These are phyloP conservation scores for Mus caroli DNA, from an alignment of 2,797 vertebrate species.

Conservation along the genomic window DNA sequence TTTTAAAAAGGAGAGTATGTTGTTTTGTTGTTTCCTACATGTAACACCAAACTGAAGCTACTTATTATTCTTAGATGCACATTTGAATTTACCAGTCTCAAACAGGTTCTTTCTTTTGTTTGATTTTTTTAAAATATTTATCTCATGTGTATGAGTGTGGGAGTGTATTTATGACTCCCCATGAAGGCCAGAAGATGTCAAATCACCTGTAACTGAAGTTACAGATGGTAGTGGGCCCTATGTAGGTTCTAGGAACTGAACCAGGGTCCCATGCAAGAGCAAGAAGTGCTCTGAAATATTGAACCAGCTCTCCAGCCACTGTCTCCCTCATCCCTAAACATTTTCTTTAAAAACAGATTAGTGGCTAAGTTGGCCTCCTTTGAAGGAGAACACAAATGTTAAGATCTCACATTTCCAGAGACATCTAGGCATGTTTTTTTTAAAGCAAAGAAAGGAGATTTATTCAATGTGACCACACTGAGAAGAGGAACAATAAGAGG, in stretches of 20 bases:
- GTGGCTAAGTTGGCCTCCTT: slow-evolving; percentile 15
- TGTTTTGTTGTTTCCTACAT: slow-evolving; percentile 35
- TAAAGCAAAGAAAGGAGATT: no score
- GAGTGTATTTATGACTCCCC: neutral
- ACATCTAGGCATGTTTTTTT: neutral
- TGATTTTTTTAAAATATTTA: neutral
- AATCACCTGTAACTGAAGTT: neutral
- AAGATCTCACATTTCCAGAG: slow-evolving; percentile 31
- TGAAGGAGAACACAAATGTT: neutral
- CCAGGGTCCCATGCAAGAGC: neutral
- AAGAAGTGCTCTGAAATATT: neutral
- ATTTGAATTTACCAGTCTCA: neutral
- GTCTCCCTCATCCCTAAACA: neutral
- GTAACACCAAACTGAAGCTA: slow-evolving; percentile 32
- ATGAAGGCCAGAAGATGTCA: neutral
- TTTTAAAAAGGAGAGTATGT: neutral
- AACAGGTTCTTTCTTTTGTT: neutral
- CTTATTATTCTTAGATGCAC: slow-evolving; percentile 13
- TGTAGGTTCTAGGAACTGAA: neutral
- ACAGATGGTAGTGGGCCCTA: neutral
- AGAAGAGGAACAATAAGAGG: no score
- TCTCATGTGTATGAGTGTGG: neutral
- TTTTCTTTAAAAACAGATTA: slow-evolving; percentile 24
- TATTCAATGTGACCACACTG: no score
- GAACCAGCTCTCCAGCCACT: neutral